These are phyloP conservation scores for Anthrax anthrax DNA, from an alignment of 2,888 invertebrate genomes.

Conservation along the genomic window DNA sequence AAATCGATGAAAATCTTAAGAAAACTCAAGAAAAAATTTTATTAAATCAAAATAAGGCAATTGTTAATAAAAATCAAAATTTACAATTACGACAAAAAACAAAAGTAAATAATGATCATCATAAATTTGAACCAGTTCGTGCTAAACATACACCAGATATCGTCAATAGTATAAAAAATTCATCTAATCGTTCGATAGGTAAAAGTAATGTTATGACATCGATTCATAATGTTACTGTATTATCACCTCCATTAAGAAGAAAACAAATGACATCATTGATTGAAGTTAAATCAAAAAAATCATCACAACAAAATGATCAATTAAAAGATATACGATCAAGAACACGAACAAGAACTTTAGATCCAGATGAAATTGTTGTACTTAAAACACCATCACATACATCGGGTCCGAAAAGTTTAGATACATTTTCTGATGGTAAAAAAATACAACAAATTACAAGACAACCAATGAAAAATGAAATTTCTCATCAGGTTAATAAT, in stretches of 20 bases:
- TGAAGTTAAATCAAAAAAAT: not conserved
- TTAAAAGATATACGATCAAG: slow-evolving; percentile 1
- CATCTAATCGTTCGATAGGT: slow-evolving; percentile 1
- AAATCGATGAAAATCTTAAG: too few relatives aligned
- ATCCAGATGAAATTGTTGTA: slow-evolving; percentile 24
- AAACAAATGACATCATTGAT: slow-evolving; percentile 7
- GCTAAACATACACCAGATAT: slow-evolving; percentile 3
- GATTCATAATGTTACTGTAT: slow-evolving; percentile 31
- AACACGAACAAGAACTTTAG: slow-evolving; percentile 21
- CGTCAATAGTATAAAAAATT: not conserved
- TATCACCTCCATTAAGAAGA: slow-evolving; percentile 28
- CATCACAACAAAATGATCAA: not conserved
- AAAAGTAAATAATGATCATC: too few relatives aligned
- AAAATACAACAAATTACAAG: too few relatives aligned
- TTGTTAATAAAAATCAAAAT: too few relatives aligned
- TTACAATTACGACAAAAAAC: too few relatives aligned
- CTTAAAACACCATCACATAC: slow-evolving; percentile 17
- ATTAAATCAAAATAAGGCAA: too few relatives aligned
- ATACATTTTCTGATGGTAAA: not conserved
- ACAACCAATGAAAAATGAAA: not conserved
- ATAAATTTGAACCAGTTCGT: not conserved
- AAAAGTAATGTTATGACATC: slow-evolving; percentile 29
- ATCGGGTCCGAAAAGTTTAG: slow-evolving; percentile 6
- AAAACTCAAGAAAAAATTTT: too few relatives aligned
- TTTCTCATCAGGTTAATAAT: not conserved